Conservation (phyloP, 1,140 invertebrate species). For the Ips nitidus region DNA sequence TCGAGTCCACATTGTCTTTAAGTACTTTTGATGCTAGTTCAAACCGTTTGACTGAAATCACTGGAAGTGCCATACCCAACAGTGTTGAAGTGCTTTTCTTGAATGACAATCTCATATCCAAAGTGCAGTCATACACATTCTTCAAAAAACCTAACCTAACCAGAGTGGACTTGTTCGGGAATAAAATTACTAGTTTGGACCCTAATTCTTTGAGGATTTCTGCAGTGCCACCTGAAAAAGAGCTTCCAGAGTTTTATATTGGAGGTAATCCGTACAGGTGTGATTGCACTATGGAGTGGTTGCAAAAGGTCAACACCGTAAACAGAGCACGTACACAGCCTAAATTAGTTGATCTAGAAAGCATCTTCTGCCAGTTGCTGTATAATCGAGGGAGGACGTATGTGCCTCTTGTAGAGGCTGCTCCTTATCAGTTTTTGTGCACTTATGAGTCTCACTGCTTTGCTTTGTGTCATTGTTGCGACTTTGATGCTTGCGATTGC, state of each 20-base stretch:
- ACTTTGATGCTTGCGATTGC: slow-evolving; percentile 92
- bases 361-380: slow-evolving; percentile 83
- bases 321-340: slow-evolving; percentile 79
- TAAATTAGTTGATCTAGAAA: slow-evolving; percentile 82
- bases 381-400: slow-evolving; percentile 79
- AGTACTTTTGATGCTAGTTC: slow-evolving; percentile 84
- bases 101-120: slow-evolving; percentile 83
- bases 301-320: slow-evolving; percentile 80
- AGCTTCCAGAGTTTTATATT: slow-evolving; percentile 88
- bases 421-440: slow-evolving; percentile 86
- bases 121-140: slow-evolving; percentile 90
- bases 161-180: slow-evolving; percentile 81
- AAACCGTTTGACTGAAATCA: slow-evolving; percentile 83
- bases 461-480: slow-evolving; percentile 88
- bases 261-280: slow-evolving; percentile 89
- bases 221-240: slow-evolving; percentile 71
- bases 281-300: slow-evolving; percentile 83
- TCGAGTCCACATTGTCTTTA: slow-evolving; percentile 78
- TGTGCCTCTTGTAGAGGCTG: slow-evolving; percentile 79
- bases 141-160: slow-evolving; percentile 90
- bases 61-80: slow-evolving; percentile 81
- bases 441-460: slow-evolving; percentile 90
- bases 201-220: slow-evolving; percentile 84
- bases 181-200: slow-evolving; percentile 80
- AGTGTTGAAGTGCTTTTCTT: slow-evolving; percentile 82